Base-by-base conservation (phyloP, 1,140 invertebrate genomes). In the Achroia grisella region DNA sequence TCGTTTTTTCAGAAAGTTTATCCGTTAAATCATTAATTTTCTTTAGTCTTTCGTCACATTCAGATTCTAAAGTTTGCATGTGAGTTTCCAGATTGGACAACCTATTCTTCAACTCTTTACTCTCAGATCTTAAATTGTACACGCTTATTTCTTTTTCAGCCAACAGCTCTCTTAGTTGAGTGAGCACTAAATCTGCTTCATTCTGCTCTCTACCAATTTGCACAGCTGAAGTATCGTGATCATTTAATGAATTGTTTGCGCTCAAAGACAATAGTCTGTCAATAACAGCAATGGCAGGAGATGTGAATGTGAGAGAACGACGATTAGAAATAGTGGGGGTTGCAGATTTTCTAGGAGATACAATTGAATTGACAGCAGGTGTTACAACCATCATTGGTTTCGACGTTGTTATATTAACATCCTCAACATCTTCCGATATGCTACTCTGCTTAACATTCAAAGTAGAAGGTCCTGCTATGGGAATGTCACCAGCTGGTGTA, bases 301-400 rank as follows among this genome's bases (percentile, higher is more conserved):
- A 85, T 23, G 76, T 75, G 44, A 81, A 82, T 39, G 73, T 81
- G 41, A 79, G 41, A 33, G 78, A 85, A 33, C 58, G 75, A 39
- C 78, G 62, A 48, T 80, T 81, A 30, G 68, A 44, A 62, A 62
- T 78, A 8, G 65, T 62, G 12, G 73, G 75, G 31, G 74, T 72
- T 9, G 47, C 17, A 28, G 61, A 52, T 52, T 73, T 79, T 53
- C 63, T 70, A 8, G 67, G 59, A 10, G 70, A 66, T 10, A 64
- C 51, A 10, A 66, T 39, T 35, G 74, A 51, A 42, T 71, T 78
- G 1, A 82, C 62, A 31, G 80, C 78, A 34, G 81, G 81, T 29
- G 69, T 71, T 2, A 85, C 81, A 6, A 71, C 76, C 78, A 85
- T 79, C 70, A 74, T 82, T 31, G 81, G 81, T 51, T 85, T 85